phyloP scores from a whole-genome alignment of 2,888 invertebrate genomes.

The Acleris holmiana region DNA sequence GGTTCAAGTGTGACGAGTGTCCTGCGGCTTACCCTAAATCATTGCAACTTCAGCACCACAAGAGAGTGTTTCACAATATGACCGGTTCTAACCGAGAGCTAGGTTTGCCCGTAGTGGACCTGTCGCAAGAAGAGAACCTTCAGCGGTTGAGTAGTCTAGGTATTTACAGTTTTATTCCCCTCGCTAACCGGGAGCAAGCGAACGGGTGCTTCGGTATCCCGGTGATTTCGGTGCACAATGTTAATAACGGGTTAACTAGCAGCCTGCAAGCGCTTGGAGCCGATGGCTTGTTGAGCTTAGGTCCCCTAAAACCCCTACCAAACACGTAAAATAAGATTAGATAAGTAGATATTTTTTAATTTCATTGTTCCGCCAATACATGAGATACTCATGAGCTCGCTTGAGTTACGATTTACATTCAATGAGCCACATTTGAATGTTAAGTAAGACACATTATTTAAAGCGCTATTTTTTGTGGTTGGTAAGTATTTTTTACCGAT shows the following conservation, averaged over 20 bases:
- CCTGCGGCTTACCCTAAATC: constrained; percentile 89
- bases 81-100: constrained; percentile 83
- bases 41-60: constrained; percentile 87
- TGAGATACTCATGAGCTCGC: constrained; percentile 7
- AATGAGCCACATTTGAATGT: background rate
- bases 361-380: constrained; percentile 7
- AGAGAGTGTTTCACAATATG: constrained; percentile 78
- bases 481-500: background rate
- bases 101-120: constrained; percentile 89
- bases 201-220: constrained; percentile 89
- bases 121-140: constrained; percentile 87
- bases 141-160: constrained; percentile 87
- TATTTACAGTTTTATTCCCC: constrained; percentile 89
- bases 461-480: background rate
- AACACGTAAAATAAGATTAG: constrained; percentile 57
- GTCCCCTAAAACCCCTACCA: constrained; percentile 87
- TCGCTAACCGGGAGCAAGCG: constrained; percentile 86
- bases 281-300: constrained; percentile 88
- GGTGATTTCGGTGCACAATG: constrained; percentile 87
- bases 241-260: constrained; percentile 84
- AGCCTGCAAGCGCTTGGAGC: constrained; percentile 87
- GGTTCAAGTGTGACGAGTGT: constrained; percentile 88
- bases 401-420: background rate
- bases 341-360: constrained; percentile 18
- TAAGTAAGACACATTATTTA: too few species aligned